Evolutionary conservation across 2,113 vertebrate genomes (phyloP), one percentile per base, ranked within the genome.

Genomic region (Montifringilla adamsi): DNA sequence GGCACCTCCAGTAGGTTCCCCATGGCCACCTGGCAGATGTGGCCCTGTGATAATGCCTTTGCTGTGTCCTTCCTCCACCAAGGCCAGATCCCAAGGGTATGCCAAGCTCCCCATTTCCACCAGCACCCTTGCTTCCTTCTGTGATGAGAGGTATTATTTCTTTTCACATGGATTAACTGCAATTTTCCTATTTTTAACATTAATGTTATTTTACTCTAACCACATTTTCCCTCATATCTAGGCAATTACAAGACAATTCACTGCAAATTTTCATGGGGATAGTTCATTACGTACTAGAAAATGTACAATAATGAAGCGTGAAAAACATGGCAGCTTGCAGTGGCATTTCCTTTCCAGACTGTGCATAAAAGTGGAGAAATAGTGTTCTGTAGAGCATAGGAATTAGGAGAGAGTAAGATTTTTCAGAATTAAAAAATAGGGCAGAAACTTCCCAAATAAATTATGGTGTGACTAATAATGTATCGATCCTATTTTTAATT

Each of bases 171-270:
- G 76, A 94, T 94, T 96, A 95, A 82, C 84, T 72, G 91, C 90
- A 96, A 92, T 92, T 89, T 96, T 94, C 90, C 85, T 87, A 90
- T 93, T 93, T 96, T 95, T 90, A 93, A 88, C 15, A 10, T 93
- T 93, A 94, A 90, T 80, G 55, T 67, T 96, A 94, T 96, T 96
- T 96, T 86, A 95, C 88, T 94, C 72, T 30, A 80, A 92, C 90
- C 73, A 72, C 85, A 88, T 92, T 95, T 91, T 30, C 79, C 59
- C 81, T 93, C 90, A 88, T 90, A 93, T 92, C 82, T 70, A 94
- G 76, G 83, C 92, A 96, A 95, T 96, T 97, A 96, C 88, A 93
- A 93, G 83, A 95, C 93, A 96, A 95, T 95, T 96, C 95, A 72
- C 75, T 75, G 88, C 76, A 94, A 94, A 95, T 94, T 95, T 97